These are phyloP conservation scores for Geotrypetes seraphini DNA, from an alignment of 2,797 vertebrate genomes.

Conservation along the genomic window DNA sequence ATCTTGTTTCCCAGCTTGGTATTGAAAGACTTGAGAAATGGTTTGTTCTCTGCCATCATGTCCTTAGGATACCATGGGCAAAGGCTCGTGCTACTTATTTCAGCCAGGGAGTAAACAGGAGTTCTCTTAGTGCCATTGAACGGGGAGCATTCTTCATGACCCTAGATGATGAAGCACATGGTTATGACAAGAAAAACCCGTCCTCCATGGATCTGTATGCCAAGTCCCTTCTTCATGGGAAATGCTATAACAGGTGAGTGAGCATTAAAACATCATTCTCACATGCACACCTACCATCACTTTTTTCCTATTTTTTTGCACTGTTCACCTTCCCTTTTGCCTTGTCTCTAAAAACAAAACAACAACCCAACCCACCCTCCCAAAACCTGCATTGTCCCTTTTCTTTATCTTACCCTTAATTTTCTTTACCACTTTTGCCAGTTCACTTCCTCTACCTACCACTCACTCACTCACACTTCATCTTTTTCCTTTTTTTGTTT, in stretches of 20 bases:
- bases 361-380: too few relatives aligned
- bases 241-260: slow-evolving; percentile 75
- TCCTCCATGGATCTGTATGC: slow-evolving; percentile 73
- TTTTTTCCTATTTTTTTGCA: rapidly evolving
- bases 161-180: slow-evolving; percentile 71
- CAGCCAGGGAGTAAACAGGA: slow-evolving; percentile 63
- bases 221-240: slow-evolving; percentile 88
- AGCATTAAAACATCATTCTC: too few relatives aligned
- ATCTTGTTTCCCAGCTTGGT: too few relatives aligned
- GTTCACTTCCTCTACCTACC: neutral
- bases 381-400: too few relatives aligned
- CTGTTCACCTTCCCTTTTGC: rapidly evolving
- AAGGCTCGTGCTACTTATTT: slow-evolving; percentile 71
- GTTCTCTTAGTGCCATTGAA: slow-evolving; percentile 70
- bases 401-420: neutral
- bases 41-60: too few relatives aligned
- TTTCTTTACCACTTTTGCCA: too few relatives aligned
- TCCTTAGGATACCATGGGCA: slow-evolving; percentile 75
- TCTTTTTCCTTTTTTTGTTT: neutral
- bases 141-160: slow-evolving; percentile 80
- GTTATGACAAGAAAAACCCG: slow-evolving; percentile 38
- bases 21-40: too few relatives aligned
- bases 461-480: neutral
- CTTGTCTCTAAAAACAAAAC: neutral
- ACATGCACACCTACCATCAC: too few relatives aligned